A percentile compares a stretch with the other conserved stretches of the same genome.
Evolutionary conservation across 2,888 invertebrate species (phyloP).

Genomic region (Bedellia somnulentella): DNA sequence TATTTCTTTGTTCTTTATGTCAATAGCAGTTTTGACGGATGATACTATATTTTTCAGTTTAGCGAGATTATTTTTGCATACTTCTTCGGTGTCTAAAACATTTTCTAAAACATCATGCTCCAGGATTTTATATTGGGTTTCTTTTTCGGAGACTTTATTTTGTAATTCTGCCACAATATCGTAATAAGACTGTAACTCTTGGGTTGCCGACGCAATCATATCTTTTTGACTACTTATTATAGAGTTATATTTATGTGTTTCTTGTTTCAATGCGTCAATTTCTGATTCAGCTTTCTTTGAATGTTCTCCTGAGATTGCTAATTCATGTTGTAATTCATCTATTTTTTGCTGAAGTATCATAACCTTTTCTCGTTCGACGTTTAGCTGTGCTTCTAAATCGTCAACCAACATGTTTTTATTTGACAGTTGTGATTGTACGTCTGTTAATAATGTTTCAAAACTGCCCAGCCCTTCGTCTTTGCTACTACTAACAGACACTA

Average conservation of each 20-base stretch:
- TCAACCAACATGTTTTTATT: constrained; percentile 21
- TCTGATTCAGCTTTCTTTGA: constrained; percentile 24
- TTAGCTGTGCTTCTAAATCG: constrained; percentile 26
- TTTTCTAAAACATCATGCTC: constrained; percentile 22
- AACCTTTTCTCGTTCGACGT: no score
- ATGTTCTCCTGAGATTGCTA: constrained; percentile 20
- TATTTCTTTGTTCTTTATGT: constrained; percentile 27
- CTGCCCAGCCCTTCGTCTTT: no score
- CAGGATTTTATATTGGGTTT: constrained; percentile 16
- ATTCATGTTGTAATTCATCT: constrained; percentile 22
- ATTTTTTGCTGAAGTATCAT: constrained; percentile 28
- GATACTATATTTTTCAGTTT: constrained; percentile 37
- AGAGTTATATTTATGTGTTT: constrained; percentile 26
- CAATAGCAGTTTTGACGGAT: constrained; percentile 26
- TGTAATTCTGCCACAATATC: constrained; percentile 31
- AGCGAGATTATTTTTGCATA: constrained; percentile 36
- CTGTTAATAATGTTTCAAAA: no score
- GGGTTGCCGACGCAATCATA: constrained; percentile 19
- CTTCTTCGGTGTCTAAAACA: constrained; percentile 35
- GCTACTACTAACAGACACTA: no score
- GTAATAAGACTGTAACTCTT: constrained; percentile 31
- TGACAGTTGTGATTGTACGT: constrained; percentile 22
- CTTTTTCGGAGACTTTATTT: constrained; percentile 23
- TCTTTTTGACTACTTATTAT: constrained; percentile 28
- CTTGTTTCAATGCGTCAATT: constrained; percentile 24